A percentile compares a stretch with the other conserved stretches of the same genome.
These are phyloP conservation scores for Varanus komodoensis DNA, from an alignment of 2,113 vertebrate species.

Conservation along the genomic window DNA sequence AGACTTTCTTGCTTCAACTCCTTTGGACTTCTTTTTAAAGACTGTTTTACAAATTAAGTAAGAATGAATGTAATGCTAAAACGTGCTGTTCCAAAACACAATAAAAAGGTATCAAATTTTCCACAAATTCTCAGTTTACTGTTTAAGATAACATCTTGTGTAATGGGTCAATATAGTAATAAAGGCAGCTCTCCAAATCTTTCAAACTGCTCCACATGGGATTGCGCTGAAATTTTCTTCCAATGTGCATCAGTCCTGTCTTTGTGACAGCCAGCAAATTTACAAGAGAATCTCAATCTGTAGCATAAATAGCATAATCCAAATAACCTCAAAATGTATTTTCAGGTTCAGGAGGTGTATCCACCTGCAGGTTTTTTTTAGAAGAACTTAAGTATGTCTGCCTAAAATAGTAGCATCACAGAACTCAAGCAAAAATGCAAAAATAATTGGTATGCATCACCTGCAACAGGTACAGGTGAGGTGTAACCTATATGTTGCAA, in stretches of 20 bases:
- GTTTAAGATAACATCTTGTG: slow-evolving; percentile 15
- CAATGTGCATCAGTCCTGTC: not conserved
- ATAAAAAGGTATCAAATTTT: not conserved
- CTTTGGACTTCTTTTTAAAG: not conserved
- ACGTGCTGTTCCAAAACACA: not conserved
- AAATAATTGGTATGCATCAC: not conserved
- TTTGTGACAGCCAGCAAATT: slow-evolving; percentile 1
- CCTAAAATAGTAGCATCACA: not conserved
- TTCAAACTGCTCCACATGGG: not conserved
- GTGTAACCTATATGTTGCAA: not conserved
- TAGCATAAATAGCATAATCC: not conserved
- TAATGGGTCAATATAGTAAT: slow-evolving; percentile 29
- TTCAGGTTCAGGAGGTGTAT: not conserved
- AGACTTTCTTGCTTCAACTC: not conserved
- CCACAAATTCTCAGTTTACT: not conserved
- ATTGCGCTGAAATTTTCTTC: not conserved
- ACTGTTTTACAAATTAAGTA: not conserved
- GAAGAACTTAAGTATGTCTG: not conserved
- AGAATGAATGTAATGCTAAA: not conserved
- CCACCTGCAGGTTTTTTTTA: not conserved
- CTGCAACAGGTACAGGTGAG: not conserved
- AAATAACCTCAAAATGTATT: not conserved
- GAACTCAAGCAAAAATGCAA: not conserved
- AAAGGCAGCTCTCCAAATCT: not conserved
- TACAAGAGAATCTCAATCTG: slow-evolving; percentile 7